These are phyloP conservation scores for Uromys caudimaculatus DNA, from an alignment of 2,797 vertebrate species.

Conservation along the genomic window DNA sequence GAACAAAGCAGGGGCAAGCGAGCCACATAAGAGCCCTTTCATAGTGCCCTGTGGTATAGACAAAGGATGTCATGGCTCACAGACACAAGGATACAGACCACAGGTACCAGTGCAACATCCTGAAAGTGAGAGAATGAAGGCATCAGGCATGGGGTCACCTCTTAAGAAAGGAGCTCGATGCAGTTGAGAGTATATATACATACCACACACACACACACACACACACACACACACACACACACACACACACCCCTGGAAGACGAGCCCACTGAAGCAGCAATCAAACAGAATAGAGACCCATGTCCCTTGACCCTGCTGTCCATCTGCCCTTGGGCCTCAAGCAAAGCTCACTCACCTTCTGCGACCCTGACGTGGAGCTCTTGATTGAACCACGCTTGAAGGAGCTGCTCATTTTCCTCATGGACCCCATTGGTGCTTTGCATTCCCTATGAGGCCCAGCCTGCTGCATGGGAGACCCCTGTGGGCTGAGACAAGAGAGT, in stretches of 20 bases:
- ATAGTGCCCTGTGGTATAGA: accelerated
- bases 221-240: neutral
- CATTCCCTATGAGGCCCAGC: constrained; percentile 81
- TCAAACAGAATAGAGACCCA: neutral
- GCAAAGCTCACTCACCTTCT: constrained; percentile 92
- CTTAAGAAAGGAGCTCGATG: neutral
- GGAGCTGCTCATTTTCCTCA: constrained; percentile 88
- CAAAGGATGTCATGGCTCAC: neutral
- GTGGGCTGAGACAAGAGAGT: neutral
- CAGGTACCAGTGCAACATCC: neutral
- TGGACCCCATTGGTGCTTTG: constrained; percentile 83
- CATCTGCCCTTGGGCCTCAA: accelerated
- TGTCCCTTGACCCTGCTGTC: neutral
- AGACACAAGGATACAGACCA: accelerated
- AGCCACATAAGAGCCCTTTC: neutral
- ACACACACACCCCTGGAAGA: neutral
- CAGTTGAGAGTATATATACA: neutral
- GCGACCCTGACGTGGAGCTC: constrained; percentile 94
- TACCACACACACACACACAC: neutral
- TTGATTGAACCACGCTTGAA: constrained; percentile 94
- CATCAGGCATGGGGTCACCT: accelerated
- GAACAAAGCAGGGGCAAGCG: neutral
- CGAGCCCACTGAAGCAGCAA: neutral
- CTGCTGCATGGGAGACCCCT: constrained; percentile 85
- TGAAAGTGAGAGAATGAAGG: neutral